Conservation (phyloP, 2,113 vertebrate genomes). For the Aplodontia rufa region DNA sequence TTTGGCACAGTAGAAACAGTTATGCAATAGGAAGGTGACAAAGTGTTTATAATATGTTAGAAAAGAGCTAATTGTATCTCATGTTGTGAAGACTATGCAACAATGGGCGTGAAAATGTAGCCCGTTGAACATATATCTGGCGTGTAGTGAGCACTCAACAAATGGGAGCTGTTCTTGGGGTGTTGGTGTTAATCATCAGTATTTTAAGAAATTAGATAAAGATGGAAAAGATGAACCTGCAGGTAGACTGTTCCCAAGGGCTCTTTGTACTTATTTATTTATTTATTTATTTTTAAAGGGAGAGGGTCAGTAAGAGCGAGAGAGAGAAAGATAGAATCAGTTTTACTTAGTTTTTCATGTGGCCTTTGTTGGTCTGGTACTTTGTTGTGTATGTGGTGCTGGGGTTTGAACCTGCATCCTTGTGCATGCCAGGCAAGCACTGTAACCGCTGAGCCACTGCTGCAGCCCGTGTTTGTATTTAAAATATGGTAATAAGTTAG, state of each 20-base stretch:
- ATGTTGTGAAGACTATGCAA: background rate
- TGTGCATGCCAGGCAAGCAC: too few species aligned
- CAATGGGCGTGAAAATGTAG: background rate
- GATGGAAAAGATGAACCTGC: background rate
- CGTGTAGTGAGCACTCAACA: background rate
- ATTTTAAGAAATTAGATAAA: background rate
- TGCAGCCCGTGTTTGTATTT: too few species aligned
- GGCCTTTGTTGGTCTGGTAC: too few species aligned
- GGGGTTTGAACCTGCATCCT: too few species aligned
- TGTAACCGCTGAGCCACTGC: too few species aligned
- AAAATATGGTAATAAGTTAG: background rate
- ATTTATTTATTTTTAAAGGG: too few species aligned
- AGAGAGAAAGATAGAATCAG: too few species aligned
- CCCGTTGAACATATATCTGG: background rate
- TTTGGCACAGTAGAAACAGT: background rate
- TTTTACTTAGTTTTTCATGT: too few species aligned
- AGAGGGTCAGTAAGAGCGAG: too few species aligned
- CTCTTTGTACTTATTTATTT: background rate
- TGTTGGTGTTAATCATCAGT: background rate
- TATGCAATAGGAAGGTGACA: background rate
- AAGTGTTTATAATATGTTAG: background rate
- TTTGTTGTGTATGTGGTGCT: too few species aligned
- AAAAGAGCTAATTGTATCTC: background rate
- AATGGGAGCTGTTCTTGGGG: background rate
- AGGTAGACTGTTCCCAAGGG: background rate